Evolutionary conservation across 1,140 invertebrate genomes (phyloP), one percentile per base, ranked within the genome.

Genomic region (Liolophura sinensis): DNA sequence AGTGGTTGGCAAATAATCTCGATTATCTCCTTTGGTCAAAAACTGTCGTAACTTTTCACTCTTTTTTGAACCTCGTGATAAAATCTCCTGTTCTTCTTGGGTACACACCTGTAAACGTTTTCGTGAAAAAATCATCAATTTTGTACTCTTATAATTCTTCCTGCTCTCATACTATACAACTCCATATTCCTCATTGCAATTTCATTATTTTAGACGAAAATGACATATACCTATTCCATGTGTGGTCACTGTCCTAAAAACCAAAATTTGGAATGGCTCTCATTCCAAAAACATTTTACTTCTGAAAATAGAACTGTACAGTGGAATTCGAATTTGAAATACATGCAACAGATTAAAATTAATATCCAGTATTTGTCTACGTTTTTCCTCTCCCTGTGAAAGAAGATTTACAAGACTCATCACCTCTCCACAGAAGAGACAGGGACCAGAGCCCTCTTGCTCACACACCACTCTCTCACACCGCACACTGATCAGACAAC

Each of bases 391-490:
- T 50, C n/a, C 49, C 49, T 15, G 14, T 50, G 49, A 50, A 60
- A 40, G 12, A 60, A 47, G 46, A 7, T 15, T 60, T 47, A 20
- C 22, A 63, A 1, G n/a, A n/a, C n/a, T n/a, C n/a, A n/a, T n/a
- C n/a, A n/a, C n/a, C n/a, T n/a, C n/a, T n/a, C n/a, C n/a, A n/a
- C n/a, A n/a, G n/a, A n/a, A n/a, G n/a, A n/a, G n/a, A n/a, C n/a
- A n/a, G n/a, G n/a, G n/a, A n/a, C 96, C 96, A 50, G 93, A 91
- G 1, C 96, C 95, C 87, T 99, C 96, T 86, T 97, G 94, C 62
- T 88, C 87, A 84, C 96, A 98, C 52, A 98, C 91, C 75, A 98
- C 92, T 68, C 94, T 87, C 0, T 96, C 96, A 86, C 96, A 99
- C 61, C 89, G 89, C 0, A 93, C 75, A 73, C 96, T 40, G 31